Base-by-base conservation (phyloP, 2,888 invertebrate genomes). In the Dynastes tityus region DNA sequence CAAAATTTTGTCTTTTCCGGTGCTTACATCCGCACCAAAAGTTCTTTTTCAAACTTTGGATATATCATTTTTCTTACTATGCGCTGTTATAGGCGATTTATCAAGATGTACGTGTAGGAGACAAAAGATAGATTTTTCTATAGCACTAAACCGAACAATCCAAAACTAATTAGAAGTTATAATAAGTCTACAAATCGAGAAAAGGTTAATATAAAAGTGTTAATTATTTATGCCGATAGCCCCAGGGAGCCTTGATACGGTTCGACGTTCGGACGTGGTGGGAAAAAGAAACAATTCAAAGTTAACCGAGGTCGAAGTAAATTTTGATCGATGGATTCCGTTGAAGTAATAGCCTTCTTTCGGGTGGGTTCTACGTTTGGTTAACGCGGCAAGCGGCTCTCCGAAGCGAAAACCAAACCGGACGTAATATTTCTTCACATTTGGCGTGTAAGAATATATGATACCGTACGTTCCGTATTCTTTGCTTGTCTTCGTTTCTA, bases 261-360 rank as follows among this genome's bases (percentile, higher is more conserved):
- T 45, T 45, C 49, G 70, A 40, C 70, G 70, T 70, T 53, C 53
- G 22, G 11, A 32, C n/a, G 70, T 70, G 53, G 70, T 58, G 55
- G n/a, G 45, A 45, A 40, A 53, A 51, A 70, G 70, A 70, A 53
- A 70, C 51, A 32, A 29, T 70, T 70, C 53, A 70, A 70, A 70
- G 53, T 70, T 29, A 53, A 53, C 53, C 70, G 53, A 70, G 29
- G 70, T 53, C 70, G 53, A 53, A 53, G 70, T 70, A 70, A 70
- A 70, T 70, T 70, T 70, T 70, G 70, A 70, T 70, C 70, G 70
- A 70, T 70, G 53, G 53, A 70, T 70, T 70, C 53, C 53, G 70
- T 70, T 70, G 53, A 53, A 70, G 70, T 32, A 53, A 70, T 70
- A 29, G 53, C 53, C 37, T 70, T 51, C 53, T 70, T 32, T 53